Base-by-base conservation (phyloP, 2,113 vertebrate species). In the Mormyrus iriodes region DNA sequence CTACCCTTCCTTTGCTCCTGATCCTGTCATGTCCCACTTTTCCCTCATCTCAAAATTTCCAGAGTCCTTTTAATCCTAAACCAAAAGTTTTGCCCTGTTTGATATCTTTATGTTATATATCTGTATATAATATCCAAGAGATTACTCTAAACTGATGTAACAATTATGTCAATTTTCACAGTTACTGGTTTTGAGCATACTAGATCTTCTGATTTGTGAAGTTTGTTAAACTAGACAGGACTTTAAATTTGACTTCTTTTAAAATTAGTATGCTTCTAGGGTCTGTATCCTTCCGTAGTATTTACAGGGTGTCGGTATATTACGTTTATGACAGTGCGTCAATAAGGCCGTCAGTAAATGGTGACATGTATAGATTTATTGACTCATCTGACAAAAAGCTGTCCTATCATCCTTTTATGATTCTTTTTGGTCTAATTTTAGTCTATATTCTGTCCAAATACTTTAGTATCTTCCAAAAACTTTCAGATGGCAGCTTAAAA, bases 241-340 rank as follows among this genome's bases (percentile, higher is more conserved):
- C n/a, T 51, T 86, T 31, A 85, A 85, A 51, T 31, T 17, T 86
- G 24, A 86, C 53, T 61, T 12, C 21, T 61, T 61, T 42, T 42
- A 35, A 39, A 10, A 89, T 90, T 90, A 89, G 84, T 93, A 91
- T 93, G 82, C 91, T 90, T 69, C 87, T 89, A 89, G 92, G 93
- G 83, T 88, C 86, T 88, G 90, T 93, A 93, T 92, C 61, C 88
- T 87, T 82, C 88, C 13, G 2, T 46, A 88, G 90, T 90, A 91
- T 92, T 93, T 92, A 92, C 90, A 88, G 87, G 92, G 92, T 93
- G 90, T 88, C 91, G 87, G 88, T 85, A 53, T 48, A 88, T 49
- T 91, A 51, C 39, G n/a, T 52, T 89, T 88, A 19, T 89, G 92
- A 91, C 92, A 93, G 89, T 88, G 91, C 89, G 89, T 92, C 93